Evolutionary conservation across 2,888 invertebrate species (phyloP).

Genomic region (Lydus trimaculatus): DNA sequence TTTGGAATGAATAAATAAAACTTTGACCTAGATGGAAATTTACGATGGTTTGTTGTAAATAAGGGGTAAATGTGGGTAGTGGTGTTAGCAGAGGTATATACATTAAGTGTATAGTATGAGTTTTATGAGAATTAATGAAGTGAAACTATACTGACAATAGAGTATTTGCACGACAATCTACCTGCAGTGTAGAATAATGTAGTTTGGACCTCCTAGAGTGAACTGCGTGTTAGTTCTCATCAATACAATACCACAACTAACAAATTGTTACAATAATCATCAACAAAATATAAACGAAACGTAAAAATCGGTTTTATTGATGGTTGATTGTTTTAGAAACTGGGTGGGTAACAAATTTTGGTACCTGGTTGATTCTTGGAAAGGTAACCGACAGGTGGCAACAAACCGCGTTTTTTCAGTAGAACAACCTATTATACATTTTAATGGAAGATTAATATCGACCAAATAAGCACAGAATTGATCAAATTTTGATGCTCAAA

Average conservation of each 20-base stretch:
- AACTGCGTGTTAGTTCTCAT: conserved; percentile 22
- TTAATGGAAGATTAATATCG: background rate
- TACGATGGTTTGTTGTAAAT: background rate
- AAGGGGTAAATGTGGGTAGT: background rate
- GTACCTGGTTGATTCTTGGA: background rate
- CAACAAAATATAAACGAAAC: background rate
- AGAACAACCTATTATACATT: background rate
- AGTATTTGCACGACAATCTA: conserved; percentile 20
- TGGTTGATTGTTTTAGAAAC: background rate
- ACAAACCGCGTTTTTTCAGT: background rate
- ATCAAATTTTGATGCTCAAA: too few relatives aligned
- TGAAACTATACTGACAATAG: conserved; percentile 21
- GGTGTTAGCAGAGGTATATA: background rate
- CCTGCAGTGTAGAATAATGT: conserved; percentile 23
- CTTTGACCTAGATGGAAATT: background rate
- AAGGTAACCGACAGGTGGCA: background rate
- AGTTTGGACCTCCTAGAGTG: conserved; percentile 19
- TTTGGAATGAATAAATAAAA: background rate
- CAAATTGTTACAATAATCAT: background rate
- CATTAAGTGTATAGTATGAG: conserved; percentile 7
- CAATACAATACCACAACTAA: conserved; percentile 4
- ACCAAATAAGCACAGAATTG: background rate
- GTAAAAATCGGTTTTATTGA: background rate
- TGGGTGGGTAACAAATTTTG: background rate
- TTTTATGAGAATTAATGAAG: conserved; percentile 25